Evolutionary conservation across 2,888 invertebrate genomes (phyloP).

Genomic region (Argynnis bischoffii): DNA sequence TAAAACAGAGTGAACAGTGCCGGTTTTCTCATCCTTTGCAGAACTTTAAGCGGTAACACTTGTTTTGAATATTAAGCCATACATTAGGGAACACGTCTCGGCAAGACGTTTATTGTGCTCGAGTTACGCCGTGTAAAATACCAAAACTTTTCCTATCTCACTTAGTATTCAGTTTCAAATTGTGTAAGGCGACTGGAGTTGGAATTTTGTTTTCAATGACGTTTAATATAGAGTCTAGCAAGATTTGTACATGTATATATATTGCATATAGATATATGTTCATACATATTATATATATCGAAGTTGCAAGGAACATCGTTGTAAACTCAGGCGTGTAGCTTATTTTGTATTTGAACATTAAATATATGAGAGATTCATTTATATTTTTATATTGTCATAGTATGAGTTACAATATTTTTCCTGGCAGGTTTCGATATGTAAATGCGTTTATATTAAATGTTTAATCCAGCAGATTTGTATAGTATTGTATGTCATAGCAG

Average conservation of each 20-base stretch:
- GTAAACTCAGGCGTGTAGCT: too few species aligned
- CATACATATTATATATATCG: too few species aligned
- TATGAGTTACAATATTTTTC: too few species aligned
- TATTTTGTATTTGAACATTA: too few species aligned
- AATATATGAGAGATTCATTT: too few species aligned
- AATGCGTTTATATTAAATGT: too few species aligned
- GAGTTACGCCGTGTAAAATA: conserved; percentile 28
- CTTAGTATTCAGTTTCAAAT: conserved; percentile 29
- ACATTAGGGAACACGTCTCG: conserved; percentile 34
- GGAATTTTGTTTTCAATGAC: conserved; percentile 23
- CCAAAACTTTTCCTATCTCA: conserved; percentile 27
- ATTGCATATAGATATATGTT: too few species aligned
- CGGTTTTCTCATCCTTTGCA: background rate
- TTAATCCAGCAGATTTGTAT: too few species aligned
- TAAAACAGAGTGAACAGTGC: conserved; percentile 11
- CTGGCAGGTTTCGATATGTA: too few species aligned
- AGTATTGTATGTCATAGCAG: too few species aligned
- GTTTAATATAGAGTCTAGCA: conserved; percentile 13
- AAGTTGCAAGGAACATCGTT: too few species aligned
- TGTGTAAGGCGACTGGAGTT: conserved; percentile 13
- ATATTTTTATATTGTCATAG: too few species aligned
- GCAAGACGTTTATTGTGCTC: conserved; percentile 37
- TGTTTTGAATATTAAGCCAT: conserved; percentile 42
- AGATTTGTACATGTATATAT: background rate
- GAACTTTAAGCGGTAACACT: conserved; percentile 37